phyloP scores from a whole-genome alignment of 1,140 invertebrate species.

The Drosophila kurseongensis region DNA sequence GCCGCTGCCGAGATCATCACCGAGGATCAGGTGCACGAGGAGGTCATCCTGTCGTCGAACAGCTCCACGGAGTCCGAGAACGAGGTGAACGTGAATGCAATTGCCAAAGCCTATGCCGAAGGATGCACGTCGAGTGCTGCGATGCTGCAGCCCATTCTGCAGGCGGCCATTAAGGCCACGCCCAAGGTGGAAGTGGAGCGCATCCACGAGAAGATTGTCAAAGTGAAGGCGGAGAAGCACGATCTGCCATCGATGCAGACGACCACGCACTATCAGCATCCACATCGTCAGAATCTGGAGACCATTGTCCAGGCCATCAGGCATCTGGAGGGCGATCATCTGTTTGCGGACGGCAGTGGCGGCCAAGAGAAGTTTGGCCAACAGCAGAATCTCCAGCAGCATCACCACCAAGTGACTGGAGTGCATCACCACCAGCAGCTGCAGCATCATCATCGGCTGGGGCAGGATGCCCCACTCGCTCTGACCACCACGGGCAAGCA shows the following conservation, averaged over 20 bases:
- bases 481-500: constrained; percentile 87
- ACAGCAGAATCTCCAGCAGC: constrained; percentile 76
- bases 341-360: constrained; percentile 91
- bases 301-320: constrained; percentile 99
- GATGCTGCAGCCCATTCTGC: constrained; percentile 89
- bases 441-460: constrained; percentile 56
- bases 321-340: constrained; percentile 96
- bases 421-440: constrained; percentile 45
- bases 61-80: constrained; percentile 78
- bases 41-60: constrained; percentile 79
- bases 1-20: constrained; percentile 77
- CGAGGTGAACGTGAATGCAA: constrained; percentile 80
- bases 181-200: constrained; percentile 93
- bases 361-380: constrained; percentile 41
- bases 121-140: constrained; percentile 73
- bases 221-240: constrained; percentile 78
- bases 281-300: constrained; percentile 95
- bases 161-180: constrained; percentile 93
- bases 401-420: constrained; percentile 62
- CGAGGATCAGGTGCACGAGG: constrained; percentile 82
- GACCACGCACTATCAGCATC: constrained; percentile 85
- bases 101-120: constrained; percentile 83
- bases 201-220: constrained; percentile 79
- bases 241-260: constrained; percentile 57
- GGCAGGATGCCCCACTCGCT: constrained; percentile 90